Base-by-base conservation (phyloP, 2,888 invertebrate species). In the Andrena haemorrhoa region DNA sequence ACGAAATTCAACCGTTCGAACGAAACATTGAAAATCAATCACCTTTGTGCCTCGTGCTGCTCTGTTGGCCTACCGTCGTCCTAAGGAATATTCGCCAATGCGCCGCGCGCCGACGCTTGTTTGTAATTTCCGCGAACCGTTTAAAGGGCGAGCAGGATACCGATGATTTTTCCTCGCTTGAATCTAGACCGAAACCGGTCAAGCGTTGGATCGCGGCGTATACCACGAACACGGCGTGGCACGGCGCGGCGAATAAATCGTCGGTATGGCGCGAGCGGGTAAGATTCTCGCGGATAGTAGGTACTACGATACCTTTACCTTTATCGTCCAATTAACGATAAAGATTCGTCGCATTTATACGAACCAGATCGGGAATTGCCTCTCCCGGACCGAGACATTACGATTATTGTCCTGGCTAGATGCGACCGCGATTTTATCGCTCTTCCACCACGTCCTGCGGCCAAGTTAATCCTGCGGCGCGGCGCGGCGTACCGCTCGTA, bases 311-410 rank as follows among this genome's bases (percentile, higher is more conserved):
- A 84, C 80, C 84, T 84, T 85, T 83, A 71, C 84, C 85, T 89
- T 90, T 89, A 90, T 89, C 90, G 76, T 88, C 89, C 88, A 90
- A 90, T 91, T 90, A 90, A 89, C 89, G 89, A 90, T 90, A 89
- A 89, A 86, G 79, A 85, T 88, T 88, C 88, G 89, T 89, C 86
- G 85, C 88, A 84, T 89, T 91, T 89, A 86, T 86, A 86, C 87
- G 85, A 82, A 74, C 74, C 76, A 79, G 71, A 72, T 84, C 79
- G 61, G 16, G 66, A 82, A 85, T 88, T 80, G 81, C 83, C 75
- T 69, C 79, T 76, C 75, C 70, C 80, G 65, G 71, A 23, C 82
- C 85, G 73, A 75, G 75, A 85, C 84, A 70, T 88, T 85, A 85
- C 87, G 89, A 90, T 89, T 89, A 89, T 86, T 81, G 82, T 88